Percentiles rank a stretch among this genome's conserved stretches.
Conservation (phyloP, 2,113 vertebrate species). For the Aleadryas rufinucha region DNA sequence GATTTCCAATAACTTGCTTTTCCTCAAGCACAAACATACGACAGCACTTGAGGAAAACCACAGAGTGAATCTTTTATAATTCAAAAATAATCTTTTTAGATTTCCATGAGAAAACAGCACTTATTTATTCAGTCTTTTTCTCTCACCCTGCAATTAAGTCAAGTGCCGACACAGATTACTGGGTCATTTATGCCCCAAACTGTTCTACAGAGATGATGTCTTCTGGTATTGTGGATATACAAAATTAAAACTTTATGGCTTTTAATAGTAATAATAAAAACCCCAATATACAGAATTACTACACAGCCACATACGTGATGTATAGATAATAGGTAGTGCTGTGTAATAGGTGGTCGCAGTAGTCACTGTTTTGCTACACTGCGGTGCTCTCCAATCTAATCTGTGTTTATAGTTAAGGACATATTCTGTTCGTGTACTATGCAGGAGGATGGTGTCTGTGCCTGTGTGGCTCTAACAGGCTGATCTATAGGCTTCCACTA, state of each 20-base stretch:
- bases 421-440: not conserved
- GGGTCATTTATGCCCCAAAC: not conserved
- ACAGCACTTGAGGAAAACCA: slow-evolving; percentile 2
- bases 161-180: not conserved
- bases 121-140: not conserved
- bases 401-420: not conserved
- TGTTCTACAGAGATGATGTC: not conserved
- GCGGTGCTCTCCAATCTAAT: not conserved
- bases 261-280: not conserved
- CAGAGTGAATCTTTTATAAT: not conserved
- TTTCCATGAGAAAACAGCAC: not conserved
- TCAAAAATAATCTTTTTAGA: not conserved
- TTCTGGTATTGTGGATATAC: not conserved
- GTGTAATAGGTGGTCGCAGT: not conserved
- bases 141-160: slow-evolving; percentile 4
- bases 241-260: not conserved
- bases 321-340: not conserved
- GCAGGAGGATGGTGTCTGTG: not conserved
- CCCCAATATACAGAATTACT: not conserved
- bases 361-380: not conserved
- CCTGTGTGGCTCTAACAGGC: not conserved
- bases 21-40: not conserved
- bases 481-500: not conserved
- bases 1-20: slow-evolving; percentile 58
- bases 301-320: not conserved